Base-by-base conservation (phyloP, 2,797 vertebrate genomes). In the Neosilurus mollespiculum region DNA sequence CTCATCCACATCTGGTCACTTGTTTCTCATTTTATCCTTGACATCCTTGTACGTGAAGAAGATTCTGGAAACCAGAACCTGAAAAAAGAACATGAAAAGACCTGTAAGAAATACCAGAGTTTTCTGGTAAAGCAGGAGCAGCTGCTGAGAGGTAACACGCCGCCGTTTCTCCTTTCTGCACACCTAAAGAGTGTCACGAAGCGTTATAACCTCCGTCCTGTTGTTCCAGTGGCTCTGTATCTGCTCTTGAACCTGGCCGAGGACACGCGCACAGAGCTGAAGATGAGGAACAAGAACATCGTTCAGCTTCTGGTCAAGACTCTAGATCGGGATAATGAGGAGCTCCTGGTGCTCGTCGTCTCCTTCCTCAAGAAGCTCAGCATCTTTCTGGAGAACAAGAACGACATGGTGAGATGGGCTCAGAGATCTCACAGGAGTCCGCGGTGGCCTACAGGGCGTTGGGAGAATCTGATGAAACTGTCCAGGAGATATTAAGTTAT, bases 251-350 rank as follows among this genome's bases (percentile, higher is more conserved):
- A 98, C 91, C 94, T 99, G 77, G 96, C 97, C 20, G 97, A 98
- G 84, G 97, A 98, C 81, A 95, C 95, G 0, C 95, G 95, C 61
- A 98, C 94, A 0, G 97, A 98, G 88, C 93, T 98, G 90, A 99
- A 99, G 94, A 99, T 99, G 96, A 94, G 96, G 84, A 99, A 98
- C 91, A 99, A 97, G 86, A 97, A 97, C 88, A 97, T 98, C 53
- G 96, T 98, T 11, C 96, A 96, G 83, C 95, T 96, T 95, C 89
- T 98, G 89, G 97, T 98, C 89, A 98, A 96, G 90, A 93, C 96
- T 1, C 91, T 97, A 84, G 95, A 97, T 34, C 91, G 97, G 24
- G 95, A 97, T 37, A 97, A 98, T 56, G 93, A 96, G 86, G 97
- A 97, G 87, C 94, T 98, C 87, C 94, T 97, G 84, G 93, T 97